Evolutionary conservation across 2,888 invertebrate species (phyloP).

Genomic region (Psococerastis gibbosa): DNA sequence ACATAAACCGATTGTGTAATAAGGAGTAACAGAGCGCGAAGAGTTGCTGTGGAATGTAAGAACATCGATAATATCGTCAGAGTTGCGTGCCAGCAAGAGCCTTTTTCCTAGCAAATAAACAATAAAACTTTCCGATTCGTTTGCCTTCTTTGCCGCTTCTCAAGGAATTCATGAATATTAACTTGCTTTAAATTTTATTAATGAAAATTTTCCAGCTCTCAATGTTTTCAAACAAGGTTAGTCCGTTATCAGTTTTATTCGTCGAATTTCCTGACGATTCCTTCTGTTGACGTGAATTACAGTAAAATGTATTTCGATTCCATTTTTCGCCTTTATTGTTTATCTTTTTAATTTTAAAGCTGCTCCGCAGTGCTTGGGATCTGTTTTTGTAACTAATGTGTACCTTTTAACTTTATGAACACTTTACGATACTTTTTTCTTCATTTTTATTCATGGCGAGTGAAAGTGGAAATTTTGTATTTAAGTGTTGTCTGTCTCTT

Average conservation of each 20-base stretch:
- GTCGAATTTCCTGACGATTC: neutral
- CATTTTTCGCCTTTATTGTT: too few relatives aligned
- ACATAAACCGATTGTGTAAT: conserved; percentile 9
- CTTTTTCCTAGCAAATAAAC: conserved; percentile 8
- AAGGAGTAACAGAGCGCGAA: conserved; percentile 3
- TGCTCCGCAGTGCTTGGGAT: too few relatives aligned
- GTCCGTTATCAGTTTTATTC: neutral
- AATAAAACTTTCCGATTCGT: conserved; percentile 9
- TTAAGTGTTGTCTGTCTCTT: too few relatives aligned
- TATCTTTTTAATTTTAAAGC: too few relatives aligned
- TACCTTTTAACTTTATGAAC: too few relatives aligned
- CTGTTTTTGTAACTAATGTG: too few relatives aligned
- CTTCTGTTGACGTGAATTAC: too few relatives aligned
- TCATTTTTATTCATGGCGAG: too few relatives aligned
- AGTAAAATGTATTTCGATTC: too few relatives aligned
- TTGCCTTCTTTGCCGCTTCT: conserved; percentile 9
- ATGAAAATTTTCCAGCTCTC: conserved; percentile 10
- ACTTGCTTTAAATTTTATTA: conserved; percentile 10
- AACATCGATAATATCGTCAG: conserved; percentile 7
- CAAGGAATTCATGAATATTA: conserved; percentile 10
- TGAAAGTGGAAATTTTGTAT: too few relatives aligned
- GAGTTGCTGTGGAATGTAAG: conserved; percentile 1
- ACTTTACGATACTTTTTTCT: too few relatives aligned
- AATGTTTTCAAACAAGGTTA: neutral
- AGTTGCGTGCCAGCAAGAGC: conserved; percentile 8